Base-by-base conservation (phyloP, 2,888 invertebrate genomes). In the Drosophila rubida region DNA sequence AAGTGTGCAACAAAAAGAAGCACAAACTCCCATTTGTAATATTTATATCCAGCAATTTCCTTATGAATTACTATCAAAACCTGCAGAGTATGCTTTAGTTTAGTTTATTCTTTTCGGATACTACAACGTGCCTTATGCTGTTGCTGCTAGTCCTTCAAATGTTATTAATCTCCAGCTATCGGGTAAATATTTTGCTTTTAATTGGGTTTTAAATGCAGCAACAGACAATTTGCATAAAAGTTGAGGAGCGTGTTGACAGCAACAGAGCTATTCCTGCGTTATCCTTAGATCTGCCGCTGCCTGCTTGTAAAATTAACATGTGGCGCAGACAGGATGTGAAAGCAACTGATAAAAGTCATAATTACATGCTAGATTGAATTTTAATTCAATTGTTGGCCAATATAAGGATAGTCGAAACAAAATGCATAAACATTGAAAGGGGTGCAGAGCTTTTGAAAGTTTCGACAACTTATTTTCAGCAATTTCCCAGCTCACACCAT, bases 281-380 rank as follows among this genome's bases (percentile, higher is more conserved):
- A 60, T 48, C 45, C 61, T 58, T 32, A 2, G 42, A 46, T 11
- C 49, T 2, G 27, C 27, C 9, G 1, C 19, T 35, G 53, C 6
- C 39, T 37, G 49, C 53, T 27, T 14, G 39, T 32, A 30, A 39
- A 44, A 53, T 49, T 41, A 41, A 32, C 70, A 71, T 66, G 45
- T 53, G 30, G 46, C 50, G 14, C 23, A 42, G 48, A 14, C 53
- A 30, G 42, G 19, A n/a, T 55, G 9, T 54, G 45, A 46, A 62
- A 49, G 69, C 69, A 75, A 59, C 74, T 90, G 81, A 84, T 82
- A 80, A 80, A 90, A 85, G 87, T 88, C 87, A 91, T 90, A 91
- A 90, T 90, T 89, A 90, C 87, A 89, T 87, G 90, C 84, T 80
- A 91, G 89, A 91, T 91, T 91, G 90, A 85, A 87, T 91, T 91